phyloP scores from a whole-genome alignment of 37 sponge, comb jelly and placozoan species.

The Oopsacas minuta region DNA sequence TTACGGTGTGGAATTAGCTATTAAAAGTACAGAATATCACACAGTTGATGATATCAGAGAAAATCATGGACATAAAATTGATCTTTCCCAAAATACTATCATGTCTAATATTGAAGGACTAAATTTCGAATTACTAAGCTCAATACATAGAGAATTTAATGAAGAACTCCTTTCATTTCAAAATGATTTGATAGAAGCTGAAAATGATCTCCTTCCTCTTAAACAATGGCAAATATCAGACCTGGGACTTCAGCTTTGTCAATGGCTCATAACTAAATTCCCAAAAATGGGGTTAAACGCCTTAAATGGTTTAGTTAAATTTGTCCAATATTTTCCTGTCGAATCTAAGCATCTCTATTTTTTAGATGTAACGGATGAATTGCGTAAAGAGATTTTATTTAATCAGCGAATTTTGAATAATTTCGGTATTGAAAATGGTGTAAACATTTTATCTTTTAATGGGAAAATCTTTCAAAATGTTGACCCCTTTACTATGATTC shows the following conservation, averaged over 20 bases:
- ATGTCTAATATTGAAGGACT: too few species aligned
- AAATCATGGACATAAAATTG: too few species aligned
- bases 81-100: too few species aligned
- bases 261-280: not conserved
- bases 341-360: not conserved
- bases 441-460: not conserved
- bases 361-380: not conserved
- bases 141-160: not conserved
- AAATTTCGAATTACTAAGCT: not conserved
- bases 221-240: slow-evolving; percentile 90
- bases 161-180: slow-evolving; percentile 49
- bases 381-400: not conserved
- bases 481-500: slow-evolving; percentile 18
- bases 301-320: not conserved
- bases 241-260: slow-evolving; percentile 15
- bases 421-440: slow-evolving; percentile 17
- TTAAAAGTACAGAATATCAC: slow-evolving; percentile 94
- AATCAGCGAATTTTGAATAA: not conserved
- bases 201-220: slow-evolving; percentile 59
- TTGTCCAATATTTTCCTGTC: not conserved
- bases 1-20: slow-evolving; percentile 80
- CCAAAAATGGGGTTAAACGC: not conserved
- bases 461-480: not conserved
- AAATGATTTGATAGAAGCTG: slow-evolving; percentile 43
- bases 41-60: slow-evolving; percentile 79